Conservation (phyloP, 2,888 invertebrate genomes). For the Torymus tubicola region DNA sequence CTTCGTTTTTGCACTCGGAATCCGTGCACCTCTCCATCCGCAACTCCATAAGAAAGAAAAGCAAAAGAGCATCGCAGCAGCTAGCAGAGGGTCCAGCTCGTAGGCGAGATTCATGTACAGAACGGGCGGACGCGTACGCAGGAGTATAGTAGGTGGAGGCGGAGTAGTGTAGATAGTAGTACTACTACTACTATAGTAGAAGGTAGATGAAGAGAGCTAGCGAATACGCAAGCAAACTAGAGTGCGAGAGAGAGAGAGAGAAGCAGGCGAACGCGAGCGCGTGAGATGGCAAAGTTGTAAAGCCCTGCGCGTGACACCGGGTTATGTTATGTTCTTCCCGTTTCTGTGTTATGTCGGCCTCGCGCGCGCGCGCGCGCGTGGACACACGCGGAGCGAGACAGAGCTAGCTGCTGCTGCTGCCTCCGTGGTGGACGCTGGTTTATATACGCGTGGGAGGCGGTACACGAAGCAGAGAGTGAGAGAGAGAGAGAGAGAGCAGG, state of each 20-base stretch:
- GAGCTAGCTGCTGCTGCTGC: background rate
- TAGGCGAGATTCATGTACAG: too few relatives aligned
- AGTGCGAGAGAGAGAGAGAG: slow-evolving; percentile 39
- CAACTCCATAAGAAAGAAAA: too few relatives aligned
- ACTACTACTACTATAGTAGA: background rate
- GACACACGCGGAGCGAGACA: slow-evolving; percentile 21
- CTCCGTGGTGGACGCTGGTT: slow-evolving; percentile 64
- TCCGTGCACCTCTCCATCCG: too few relatives aligned
- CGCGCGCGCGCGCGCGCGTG: slow-evolving; percentile 62
- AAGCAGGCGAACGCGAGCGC: slow-evolving; percentile 52
- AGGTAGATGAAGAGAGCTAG: slow-evolving; percentile 5
- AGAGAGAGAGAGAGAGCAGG: too few relatives aligned
- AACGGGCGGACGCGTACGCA: too few relatives aligned
- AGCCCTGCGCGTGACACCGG: slow-evolving; percentile 75
- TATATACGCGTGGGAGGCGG: slow-evolving; percentile 61
- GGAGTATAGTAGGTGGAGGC: too few relatives aligned
- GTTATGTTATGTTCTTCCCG: slow-evolving; percentile 72
- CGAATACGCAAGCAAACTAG: slow-evolving; percentile 49
- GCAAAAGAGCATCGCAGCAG: too few relatives aligned
- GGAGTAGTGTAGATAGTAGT: background rate
- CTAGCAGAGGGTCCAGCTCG: too few relatives aligned
- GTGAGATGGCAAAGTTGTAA: slow-evolving; percentile 75
- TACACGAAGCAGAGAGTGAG: slow-evolving; percentile 69
- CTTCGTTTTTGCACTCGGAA: too few relatives aligned
- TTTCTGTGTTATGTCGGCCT: slow-evolving; percentile 67